These are phyloP conservation scores for Thalassoma bifasciatum DNA, from an alignment of 2,113 vertebrate species.

Conservation along the genomic window DNA sequence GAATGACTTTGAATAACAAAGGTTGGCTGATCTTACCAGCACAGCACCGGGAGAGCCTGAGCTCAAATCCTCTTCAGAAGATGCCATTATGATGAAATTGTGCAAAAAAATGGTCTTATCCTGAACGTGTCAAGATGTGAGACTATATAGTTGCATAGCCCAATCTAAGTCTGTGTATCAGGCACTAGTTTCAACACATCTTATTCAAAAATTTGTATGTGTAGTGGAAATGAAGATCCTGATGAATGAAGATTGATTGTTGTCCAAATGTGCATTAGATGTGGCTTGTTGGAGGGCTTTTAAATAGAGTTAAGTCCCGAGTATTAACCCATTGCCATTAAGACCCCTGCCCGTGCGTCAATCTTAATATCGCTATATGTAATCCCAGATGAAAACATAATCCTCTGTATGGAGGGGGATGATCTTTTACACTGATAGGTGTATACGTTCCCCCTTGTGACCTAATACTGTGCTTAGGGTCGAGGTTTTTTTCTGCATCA, in stretches of 20 bases:
- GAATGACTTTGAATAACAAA: neutral
- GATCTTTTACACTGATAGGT: slow-evolving; percentile 67
- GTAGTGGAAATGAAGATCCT: slow-evolving; percentile 18
- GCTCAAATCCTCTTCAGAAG: slow-evolving; percentile 43
- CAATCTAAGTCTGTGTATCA: neutral
- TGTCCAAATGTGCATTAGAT: slow-evolving; percentile 35
- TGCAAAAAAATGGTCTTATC: neutral
- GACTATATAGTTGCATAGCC: neutral
- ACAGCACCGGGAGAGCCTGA: slow-evolving; percentile 22
- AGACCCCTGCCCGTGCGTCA: slow-evolving; percentile 36
- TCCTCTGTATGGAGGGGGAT: slow-evolving; percentile 69
- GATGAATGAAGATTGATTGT: slow-evolving; percentile 41
- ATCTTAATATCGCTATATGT: slow-evolving; percentile 68
- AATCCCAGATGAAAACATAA: slow-evolving; percentile 84
- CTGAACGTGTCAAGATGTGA: neutral
- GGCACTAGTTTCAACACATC: slow-evolving; percentile 1
- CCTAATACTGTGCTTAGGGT: slow-evolving; percentile 33
- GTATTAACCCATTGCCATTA: slow-evolving; percentile 74
- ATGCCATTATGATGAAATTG: slow-evolving; percentile 31
- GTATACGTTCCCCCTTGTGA: slow-evolving; percentile 33
- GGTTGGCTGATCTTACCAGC: slow-evolving; percentile 44
- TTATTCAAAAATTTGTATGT: neutral
- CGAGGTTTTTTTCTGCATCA: slow-evolving; percentile 38
- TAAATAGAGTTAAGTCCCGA: slow-evolving; percentile 71
- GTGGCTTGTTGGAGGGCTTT: slow-evolving; percentile 64